These are phyloP conservation scores for Limnephilus auricula DNA, from an alignment of 2,888 invertebrate species.

Conservation along the genomic window DNA sequence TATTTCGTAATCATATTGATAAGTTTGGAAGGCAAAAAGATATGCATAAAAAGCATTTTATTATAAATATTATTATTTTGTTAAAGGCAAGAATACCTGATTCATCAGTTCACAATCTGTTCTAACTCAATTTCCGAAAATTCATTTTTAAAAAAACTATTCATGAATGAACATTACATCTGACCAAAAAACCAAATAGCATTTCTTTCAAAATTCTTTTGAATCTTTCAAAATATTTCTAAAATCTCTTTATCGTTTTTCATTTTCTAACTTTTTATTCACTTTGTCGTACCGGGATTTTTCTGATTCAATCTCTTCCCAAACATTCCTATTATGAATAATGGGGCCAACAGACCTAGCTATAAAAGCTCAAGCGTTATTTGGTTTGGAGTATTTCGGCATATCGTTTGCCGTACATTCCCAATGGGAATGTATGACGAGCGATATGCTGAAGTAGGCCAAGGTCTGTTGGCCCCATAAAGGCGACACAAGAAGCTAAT, in stretches of 20 bases:
- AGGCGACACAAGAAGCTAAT: too few relatives aligned
- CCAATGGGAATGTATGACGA: too few relatives aligned
- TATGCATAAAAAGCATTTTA: neutral
- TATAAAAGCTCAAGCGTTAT: too few relatives aligned
- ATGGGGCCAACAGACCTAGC: too few relatives aligned
- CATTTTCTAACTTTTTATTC: neutral
- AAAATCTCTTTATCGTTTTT: neutral
- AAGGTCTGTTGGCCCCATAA: too few relatives aligned
- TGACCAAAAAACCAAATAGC: neutral
- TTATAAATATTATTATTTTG: neutral
- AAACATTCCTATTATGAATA: neutral
- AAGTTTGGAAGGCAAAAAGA: neutral
- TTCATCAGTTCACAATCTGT: neutral
- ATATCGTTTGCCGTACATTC: too few relatives aligned
- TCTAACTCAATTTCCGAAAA: neutral
- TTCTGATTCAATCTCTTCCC: neutral
- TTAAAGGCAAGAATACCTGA: neutral
- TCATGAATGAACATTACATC: too few relatives aligned
- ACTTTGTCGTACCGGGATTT: neutral
- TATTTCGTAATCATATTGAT: slow-evolving; percentile 22
- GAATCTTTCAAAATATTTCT: neutral
- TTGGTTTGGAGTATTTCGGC: too few relatives aligned
- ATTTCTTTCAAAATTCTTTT: neutral
- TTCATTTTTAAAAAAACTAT: too few relatives aligned
- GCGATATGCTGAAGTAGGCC: too few relatives aligned